A percentile compares a stretch with the other conserved stretches of the same genome.
phyloP scores from a whole-genome alignment of 2,113 vertebrate genomes.

The Piprites chloris region DNA sequence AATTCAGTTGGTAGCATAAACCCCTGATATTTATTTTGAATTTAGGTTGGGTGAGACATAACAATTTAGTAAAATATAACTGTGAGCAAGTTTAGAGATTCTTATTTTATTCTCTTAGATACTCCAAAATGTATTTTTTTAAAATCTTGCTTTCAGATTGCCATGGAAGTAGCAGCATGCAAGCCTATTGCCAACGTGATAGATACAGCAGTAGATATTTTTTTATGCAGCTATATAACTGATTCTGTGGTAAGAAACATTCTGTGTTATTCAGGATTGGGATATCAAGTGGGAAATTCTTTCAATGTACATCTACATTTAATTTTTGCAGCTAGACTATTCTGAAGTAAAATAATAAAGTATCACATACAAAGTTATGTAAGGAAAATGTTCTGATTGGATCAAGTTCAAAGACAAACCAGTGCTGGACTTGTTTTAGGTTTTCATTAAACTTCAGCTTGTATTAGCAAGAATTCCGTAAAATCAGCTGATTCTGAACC shows the following conservation, averaged over 20 bases:
- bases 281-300: background rate
- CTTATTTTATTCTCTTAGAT: background rate
- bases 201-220: slow-evolving; percentile 84
- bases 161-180: slow-evolving; percentile 85
- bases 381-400: background rate
- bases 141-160: slow-evolving; percentile 72
- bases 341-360: background rate
- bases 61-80: background rate
- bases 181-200: slow-evolving; percentile 90
- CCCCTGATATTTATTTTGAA: background rate
- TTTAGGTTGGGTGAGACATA: background rate
- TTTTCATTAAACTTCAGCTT: background rate
- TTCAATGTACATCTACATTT: background rate
- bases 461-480: background rate
- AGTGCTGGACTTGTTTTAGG: background rate
- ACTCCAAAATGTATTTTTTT: background rate
- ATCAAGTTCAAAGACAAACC: background rate
- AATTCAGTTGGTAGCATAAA: background rate
- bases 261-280: background rate
- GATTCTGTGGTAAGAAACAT: slow-evolving; percentile 88
- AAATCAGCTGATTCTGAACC: background rate
- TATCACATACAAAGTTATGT: background rate
- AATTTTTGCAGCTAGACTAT: background rate
- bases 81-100: background rate
- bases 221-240: slow-evolving; percentile 85